phyloP scores from a whole-genome alignment of 2,113 vertebrate species.

The Leucopsar rothschildi region DNA sequence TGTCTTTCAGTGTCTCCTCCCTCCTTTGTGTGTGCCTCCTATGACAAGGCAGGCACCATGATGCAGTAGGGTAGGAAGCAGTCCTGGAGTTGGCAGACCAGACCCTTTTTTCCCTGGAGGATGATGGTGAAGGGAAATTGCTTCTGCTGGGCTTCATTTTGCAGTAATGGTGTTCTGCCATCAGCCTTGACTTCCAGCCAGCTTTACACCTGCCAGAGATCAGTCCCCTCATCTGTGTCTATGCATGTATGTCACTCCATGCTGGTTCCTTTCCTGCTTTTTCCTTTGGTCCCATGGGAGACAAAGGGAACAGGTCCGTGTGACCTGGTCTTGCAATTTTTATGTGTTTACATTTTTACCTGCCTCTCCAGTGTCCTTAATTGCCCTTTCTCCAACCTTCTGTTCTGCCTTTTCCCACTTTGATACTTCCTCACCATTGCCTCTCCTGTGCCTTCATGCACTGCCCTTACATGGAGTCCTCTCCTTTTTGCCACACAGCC shows the following conservation, averaged over 20 bases:
- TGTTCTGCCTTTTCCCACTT: neutral
- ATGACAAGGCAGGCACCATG: neutral
- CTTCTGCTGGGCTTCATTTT: neutral
- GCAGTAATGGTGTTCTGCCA: neutral
- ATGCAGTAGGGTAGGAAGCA: neutral
- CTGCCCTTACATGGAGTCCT: neutral
- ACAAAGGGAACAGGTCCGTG: neutral
- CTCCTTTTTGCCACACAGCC: neutral
- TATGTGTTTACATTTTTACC: neutral
- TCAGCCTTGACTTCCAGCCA: neutral
- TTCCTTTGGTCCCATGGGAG: neutral
- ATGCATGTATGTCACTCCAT: neutral
- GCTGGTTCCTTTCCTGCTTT: neutral
- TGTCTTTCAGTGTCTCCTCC: neutral
- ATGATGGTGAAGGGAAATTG: neutral
- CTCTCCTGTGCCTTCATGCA: neutral
- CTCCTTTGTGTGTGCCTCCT: neutral
- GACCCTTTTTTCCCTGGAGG: neutral
- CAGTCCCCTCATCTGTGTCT: neutral
- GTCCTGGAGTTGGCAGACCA: neutral
- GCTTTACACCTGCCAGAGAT: neutral
- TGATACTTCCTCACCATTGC: neutral
- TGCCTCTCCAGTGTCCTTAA: neutral
- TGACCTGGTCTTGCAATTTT: neutral
- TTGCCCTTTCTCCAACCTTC: neutral